Conservation (phyloP, 1,140 invertebrate genomes). For the Probaryconus sp. region DNA sequence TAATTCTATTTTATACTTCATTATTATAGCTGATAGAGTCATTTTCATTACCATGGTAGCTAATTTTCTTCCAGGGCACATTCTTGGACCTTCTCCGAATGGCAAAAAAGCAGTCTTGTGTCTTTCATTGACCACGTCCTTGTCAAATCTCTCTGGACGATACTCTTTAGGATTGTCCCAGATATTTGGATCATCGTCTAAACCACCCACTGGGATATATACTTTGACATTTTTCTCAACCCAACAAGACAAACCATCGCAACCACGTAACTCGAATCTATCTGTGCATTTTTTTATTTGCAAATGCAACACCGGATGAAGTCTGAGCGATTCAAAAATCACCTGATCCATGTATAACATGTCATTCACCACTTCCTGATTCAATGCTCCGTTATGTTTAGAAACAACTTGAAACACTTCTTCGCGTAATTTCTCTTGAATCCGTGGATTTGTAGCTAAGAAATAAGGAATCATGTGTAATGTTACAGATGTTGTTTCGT, state of each 20-base stretch:
- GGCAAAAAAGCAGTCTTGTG: slow-evolving; percentile 73
- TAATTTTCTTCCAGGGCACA: slow-evolving; percentile 77
- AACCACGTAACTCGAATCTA: slow-evolving; percentile 43
- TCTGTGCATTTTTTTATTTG: slow-evolving; percentile 52
- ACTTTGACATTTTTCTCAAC: slow-evolving; percentile 61
- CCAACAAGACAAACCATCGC: slow-evolving; percentile 51
- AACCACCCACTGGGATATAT: slow-evolving; percentile 68
- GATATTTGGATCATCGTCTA: slow-evolving; percentile 77
- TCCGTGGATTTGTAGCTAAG: not conserved
- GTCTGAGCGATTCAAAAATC: slow-evolving; percentile 56
- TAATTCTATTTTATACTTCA: slow-evolving; percentile 49
- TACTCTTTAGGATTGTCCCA: slow-evolving; percentile 79
- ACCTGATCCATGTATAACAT: slow-evolving; percentile 63
- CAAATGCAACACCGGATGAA: slow-evolving; percentile 7
- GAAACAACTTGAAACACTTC: slow-evolving; percentile 28
- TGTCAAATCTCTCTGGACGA: slow-evolving; percentile 78
- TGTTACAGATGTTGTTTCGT: slow-evolving; percentile 41
- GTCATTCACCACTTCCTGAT: slow-evolving; percentile 51
- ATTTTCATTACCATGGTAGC: slow-evolving; percentile 54
- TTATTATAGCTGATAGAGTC: slow-evolving; percentile 35
- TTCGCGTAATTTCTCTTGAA: slow-evolving; percentile 52
- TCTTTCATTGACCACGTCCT: slow-evolving; percentile 61
- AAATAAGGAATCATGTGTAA: slow-evolving; percentile 30
- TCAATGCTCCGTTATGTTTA: slow-evolving; percentile 42
- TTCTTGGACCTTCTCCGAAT: slow-evolving; percentile 78